Evolutionary conservation across 2,113 vertebrate genomes (phyloP).

Genomic region (Dipodomys stephensi): DNA sequence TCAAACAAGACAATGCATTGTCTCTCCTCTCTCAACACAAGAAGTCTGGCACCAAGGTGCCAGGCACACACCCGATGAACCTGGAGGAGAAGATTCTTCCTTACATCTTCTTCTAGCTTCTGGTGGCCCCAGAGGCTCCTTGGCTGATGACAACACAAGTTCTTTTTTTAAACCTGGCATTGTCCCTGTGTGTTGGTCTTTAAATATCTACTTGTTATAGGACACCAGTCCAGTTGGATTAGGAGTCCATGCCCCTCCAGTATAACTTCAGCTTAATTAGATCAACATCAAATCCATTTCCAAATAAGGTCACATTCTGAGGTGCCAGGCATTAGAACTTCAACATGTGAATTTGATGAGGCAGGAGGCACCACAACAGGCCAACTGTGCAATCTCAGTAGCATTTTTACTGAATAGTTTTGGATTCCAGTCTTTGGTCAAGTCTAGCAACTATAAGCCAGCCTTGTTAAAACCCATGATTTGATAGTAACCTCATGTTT

Average conservation of each 20-base stretch:
- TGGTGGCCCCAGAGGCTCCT: neutral
- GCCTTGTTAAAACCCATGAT: neutral
- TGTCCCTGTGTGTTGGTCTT: neutral
- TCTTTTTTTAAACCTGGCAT: neutral
- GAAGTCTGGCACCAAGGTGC: neutral
- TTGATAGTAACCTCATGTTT: neutral
- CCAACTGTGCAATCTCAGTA: neutral
- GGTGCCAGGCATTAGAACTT: neutral
- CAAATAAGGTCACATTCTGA: slow-evolving; percentile 5
- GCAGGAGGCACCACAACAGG: neutral
- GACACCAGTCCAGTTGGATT: neutral
- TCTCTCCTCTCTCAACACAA: neutral
- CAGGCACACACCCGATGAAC: neutral
- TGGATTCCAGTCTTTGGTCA: neutral
- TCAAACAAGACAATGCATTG: neutral
- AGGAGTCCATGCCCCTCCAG: neutral
- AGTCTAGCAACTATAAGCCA: neutral
- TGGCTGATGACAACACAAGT: neutral
- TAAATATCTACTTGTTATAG: neutral
- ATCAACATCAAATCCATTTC: slow-evolving; percentile 16
- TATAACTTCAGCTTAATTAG: neutral
- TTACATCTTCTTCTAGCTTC: neutral
- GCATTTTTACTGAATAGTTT: neutral
- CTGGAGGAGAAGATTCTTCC: neutral
- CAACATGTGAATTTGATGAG: neutral